Evolutionary conservation across 2,888 invertebrate species (phyloP).

Genomic region (Ophion ellenae): DNA sequence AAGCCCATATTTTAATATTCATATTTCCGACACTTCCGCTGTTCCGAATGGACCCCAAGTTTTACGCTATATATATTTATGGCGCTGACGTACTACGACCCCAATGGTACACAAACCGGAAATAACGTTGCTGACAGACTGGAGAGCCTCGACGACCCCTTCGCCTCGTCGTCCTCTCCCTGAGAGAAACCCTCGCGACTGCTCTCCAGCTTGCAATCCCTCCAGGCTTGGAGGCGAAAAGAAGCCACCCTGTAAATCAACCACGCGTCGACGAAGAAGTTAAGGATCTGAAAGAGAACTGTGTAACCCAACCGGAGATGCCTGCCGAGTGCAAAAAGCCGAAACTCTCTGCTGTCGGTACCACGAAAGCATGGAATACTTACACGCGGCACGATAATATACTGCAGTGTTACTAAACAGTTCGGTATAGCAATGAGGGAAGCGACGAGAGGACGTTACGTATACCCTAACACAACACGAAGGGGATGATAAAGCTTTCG

Average conservation of each 20-base stretch:
- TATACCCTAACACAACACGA: conserved; percentile 1
- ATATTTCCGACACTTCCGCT: conserved; percentile 39
- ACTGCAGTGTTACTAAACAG: conserved; percentile 19
- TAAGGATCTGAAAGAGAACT: conserved; percentile 70
- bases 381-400: conserved; percentile 31
- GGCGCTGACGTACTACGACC: conserved; percentile 59
- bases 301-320: conserved; percentile 61
- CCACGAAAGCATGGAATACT: conserved; percentile 47
- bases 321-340: conserved; percentile 75
- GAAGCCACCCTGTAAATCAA: conserved; percentile 75
- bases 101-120: conserved; percentile 63
- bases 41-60: not conserved
- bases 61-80: conserved; percentile 43
- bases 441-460: conserved; percentile 39
- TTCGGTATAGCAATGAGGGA: conserved; percentile 25
- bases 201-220: conserved; percentile 54
- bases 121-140: conserved; percentile 70
- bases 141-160: conserved; percentile 57
- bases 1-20: conserved; percentile 43
- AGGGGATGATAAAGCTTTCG: conserved; percentile 23
- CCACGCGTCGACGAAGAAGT: conserved; percentile 77
- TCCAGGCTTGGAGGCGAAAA: conserved; percentile 55
- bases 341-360: conserved; percentile 65
- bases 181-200: conserved; percentile 58
- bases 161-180: conserved; percentile 52